Evolutionary conservation across 1,140 invertebrate species (phyloP).

Genomic region (Heliconius himera): DNA sequence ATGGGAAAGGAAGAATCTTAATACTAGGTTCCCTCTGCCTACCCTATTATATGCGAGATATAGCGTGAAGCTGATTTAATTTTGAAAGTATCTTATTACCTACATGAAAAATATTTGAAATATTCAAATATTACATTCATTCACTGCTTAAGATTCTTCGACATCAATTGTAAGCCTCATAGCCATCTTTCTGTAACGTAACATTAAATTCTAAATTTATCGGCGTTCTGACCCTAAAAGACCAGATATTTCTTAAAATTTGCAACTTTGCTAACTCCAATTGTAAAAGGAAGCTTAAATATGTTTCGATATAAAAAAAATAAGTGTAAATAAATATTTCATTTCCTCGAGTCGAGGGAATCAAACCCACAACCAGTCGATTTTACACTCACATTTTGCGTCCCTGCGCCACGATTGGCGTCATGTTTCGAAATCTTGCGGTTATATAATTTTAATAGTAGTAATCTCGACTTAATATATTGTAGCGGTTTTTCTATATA

Average conservation of each 20-base stretch:
- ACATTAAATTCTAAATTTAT: constrained; percentile 33
- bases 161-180: constrained; percentile 3
- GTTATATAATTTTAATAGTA: not conserved
- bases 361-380: too few relatives aligned
- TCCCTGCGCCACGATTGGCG: too few relatives aligned
- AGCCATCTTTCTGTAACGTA: constrained; percentile 19
- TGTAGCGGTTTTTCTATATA: too few relatives aligned
- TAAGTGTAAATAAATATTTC: too few relatives aligned
- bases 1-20: too few relatives aligned
- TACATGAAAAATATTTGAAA: not conserved
- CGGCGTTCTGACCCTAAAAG: constrained; percentile 1
- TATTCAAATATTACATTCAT: not conserved
- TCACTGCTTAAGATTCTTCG: not conserved
- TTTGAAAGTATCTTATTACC: too few relatives aligned
- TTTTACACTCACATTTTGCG: too few relatives aligned
- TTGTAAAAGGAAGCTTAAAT: constrained; percentile 25
- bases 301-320: too few relatives aligned
- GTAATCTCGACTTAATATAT: not conserved
- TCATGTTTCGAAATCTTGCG: not conserved
- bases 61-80: too few relatives aligned
- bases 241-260: constrained; percentile 2
- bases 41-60: too few relatives aligned
- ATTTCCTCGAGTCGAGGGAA: too few relatives aligned
- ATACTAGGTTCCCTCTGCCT: too few relatives aligned
- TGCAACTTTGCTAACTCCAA: constrained; percentile 23